phyloP scores from a whole-genome alignment of 2,888 invertebrate species.

The Drosophila nr. perissopoda region DNA sequence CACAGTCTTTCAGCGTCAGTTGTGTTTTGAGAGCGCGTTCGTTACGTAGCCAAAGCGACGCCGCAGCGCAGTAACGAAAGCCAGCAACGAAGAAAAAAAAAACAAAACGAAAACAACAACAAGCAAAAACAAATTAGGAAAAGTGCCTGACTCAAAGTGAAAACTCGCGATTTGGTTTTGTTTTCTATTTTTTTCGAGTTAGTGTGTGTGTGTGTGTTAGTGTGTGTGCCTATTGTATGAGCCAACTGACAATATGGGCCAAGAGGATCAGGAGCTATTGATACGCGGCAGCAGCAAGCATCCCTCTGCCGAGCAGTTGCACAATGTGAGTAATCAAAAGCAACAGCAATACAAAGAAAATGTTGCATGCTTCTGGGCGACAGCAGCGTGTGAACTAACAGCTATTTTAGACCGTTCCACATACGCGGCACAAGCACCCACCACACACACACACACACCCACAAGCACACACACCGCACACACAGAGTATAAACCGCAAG shows the following conservation, averaged over 20 bases:
- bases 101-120: neutral
- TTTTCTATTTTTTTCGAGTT: constrained; percentile 1
- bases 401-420: constrained; percentile 7
- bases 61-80: neutral
- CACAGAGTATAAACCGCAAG: constrained; percentile 36
- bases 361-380: constrained; percentile 34
- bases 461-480: neutral
- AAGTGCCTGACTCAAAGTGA: constrained; percentile 12
- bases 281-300: constrained; percentile 75
- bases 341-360: constrained; percentile 6
- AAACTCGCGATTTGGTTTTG: neutral
- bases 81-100: constrained; percentile 2
- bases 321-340: constrained; percentile 70
- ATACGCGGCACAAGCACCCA: neutral
- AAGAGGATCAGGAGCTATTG: constrained; percentile 82
- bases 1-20: constrained; percentile 58
- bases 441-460: neutral
- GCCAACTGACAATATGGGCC: constrained; percentile 71
- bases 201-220: constrained; percentile 3
- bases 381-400: constrained; percentile 59
- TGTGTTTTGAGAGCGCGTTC: constrained; percentile 74
- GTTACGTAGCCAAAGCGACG: constrained; percentile 50
- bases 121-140: neutral
- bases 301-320: constrained; percentile 77
- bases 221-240: constrained; percentile 2